phyloP scores from a whole-genome alignment of 2,113 vertebrate species.

The Antennarius striatus region DNA sequence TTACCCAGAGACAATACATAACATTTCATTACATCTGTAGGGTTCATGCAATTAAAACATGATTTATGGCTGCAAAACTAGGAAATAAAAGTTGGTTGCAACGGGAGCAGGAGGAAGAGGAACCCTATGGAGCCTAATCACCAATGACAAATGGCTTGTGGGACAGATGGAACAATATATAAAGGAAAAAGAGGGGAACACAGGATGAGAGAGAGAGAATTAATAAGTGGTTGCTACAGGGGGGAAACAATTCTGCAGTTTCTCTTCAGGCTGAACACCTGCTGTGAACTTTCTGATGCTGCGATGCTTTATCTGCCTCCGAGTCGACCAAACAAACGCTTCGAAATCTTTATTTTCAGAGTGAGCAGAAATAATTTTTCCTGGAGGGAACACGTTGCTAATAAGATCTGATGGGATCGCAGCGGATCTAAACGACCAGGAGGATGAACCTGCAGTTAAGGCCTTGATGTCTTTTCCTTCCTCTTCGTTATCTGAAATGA shows the following conservation, averaged over 20 bases:
- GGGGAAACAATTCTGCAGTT: slow-evolving; percentile 46
- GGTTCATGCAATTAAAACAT: too few relatives aligned
- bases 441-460: slow-evolving; percentile 3
- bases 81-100: slow-evolving; percentile 7
- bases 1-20: background rate
- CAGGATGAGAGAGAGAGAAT: slow-evolving; percentile 8
- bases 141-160: slow-evolving; percentile 56
- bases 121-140: slow-evolving; percentile 39
- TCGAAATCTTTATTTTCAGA: slow-evolving; percentile 17
- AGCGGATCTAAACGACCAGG: background rate
- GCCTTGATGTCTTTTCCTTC: background rate
- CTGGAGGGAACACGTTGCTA: background rate
- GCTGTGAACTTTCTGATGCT: slow-evolving; percentile 44
- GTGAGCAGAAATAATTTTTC: background rate
- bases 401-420: background rate
- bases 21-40: too few relatives aligned
- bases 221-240: slow-evolving; percentile 44
- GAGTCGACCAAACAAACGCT: slow-evolving; percentile 3
- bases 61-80: background rate
- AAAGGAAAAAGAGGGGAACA: background rate
- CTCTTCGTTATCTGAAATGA: slow-evolving; percentile 19
- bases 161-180: slow-evolving; percentile 34
- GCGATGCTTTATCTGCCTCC: slow-evolving; percentile 42
- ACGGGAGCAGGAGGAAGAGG: slow-evolving; percentile 4
- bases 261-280: slow-evolving; percentile 45